phyloP scores from a whole-genome alignment of 1,140 invertebrate species.

The Mercenaria mercenaria region DNA sequence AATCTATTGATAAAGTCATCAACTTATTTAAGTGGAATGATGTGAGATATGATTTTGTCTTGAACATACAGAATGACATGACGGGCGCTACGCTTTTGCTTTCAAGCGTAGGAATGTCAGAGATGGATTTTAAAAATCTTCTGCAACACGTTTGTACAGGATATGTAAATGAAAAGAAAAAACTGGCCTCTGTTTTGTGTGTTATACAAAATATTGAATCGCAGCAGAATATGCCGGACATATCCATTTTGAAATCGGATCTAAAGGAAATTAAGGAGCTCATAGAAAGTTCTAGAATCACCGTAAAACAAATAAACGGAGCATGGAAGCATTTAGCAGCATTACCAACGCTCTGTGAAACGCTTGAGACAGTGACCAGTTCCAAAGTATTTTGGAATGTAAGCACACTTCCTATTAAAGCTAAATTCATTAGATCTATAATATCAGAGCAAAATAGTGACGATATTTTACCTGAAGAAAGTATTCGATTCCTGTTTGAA shows the following conservation, averaged over 20 bases:
- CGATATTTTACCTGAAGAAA: too few relatives aligned
- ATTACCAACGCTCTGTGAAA: neutral
- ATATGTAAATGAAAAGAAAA: neutral
- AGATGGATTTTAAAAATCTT: too few relatives aligned
- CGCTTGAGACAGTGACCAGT: neutral
- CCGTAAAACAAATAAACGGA: neutral
- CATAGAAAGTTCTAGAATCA: neutral
- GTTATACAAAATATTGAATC: neutral
- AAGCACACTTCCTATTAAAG: neutral
- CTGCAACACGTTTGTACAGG: neutral
- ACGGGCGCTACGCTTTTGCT: too few relatives aligned
- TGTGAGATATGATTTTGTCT: too few relatives aligned
- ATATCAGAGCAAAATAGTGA: neutral
- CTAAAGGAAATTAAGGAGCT: neutral
- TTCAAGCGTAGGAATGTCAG: too few relatives aligned
- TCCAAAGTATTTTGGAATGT: slow-evolving; percentile 5
- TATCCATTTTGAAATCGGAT: too few relatives aligned
- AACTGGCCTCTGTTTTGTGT: neutral
- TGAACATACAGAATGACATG: too few relatives aligned
- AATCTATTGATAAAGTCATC: too few relatives aligned
- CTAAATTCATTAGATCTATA: neutral
- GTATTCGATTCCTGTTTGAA: neutral
- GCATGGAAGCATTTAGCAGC: neutral
- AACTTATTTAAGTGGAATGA: too few relatives aligned
- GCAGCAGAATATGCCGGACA: neutral